phyloP scores from a whole-genome alignment of 2,113 vertebrate genomes.

The Leptobrachium ailaonicum region DNA sequence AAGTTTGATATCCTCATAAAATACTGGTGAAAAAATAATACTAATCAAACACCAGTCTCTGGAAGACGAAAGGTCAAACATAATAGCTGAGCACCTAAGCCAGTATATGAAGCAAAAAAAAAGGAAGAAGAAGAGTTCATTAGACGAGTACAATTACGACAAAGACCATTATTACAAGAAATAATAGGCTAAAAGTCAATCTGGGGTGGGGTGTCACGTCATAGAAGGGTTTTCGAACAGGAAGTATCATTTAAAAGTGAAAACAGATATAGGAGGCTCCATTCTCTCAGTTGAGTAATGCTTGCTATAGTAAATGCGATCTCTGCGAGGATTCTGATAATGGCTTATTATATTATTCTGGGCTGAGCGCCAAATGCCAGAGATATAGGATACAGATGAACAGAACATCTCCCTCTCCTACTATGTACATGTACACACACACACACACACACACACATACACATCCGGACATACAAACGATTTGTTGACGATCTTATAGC shows the following conservation, averaged over 20 bases:
- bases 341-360: no score
- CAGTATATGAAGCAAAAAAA: background rate
- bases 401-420: no score
- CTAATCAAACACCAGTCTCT: background rate
- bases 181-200: background rate
- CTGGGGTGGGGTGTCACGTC: background rate
- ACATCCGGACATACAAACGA: no score
- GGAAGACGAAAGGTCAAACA: background rate
- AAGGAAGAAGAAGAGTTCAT: background rate
- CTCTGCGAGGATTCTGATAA: no score
- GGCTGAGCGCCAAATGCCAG: no score
- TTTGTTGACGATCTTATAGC: no score
- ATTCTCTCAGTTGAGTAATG: background rate
- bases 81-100: background rate
- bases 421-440: no score
- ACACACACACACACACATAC: no score
- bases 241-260: background rate
- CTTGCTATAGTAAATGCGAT: no score
- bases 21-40: no score
- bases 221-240: background rate
- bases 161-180: background rate
- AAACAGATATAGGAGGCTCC: background rate
- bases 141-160: background rate
- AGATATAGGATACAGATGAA: no score
- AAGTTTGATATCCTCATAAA: no score